A percentile compares a stretch with the other conserved stretches of the same genome.
Evolutionary conservation across 2,113 vertebrate genomes (phyloP).

Genomic region (Nansenia antarctica): DNA sequence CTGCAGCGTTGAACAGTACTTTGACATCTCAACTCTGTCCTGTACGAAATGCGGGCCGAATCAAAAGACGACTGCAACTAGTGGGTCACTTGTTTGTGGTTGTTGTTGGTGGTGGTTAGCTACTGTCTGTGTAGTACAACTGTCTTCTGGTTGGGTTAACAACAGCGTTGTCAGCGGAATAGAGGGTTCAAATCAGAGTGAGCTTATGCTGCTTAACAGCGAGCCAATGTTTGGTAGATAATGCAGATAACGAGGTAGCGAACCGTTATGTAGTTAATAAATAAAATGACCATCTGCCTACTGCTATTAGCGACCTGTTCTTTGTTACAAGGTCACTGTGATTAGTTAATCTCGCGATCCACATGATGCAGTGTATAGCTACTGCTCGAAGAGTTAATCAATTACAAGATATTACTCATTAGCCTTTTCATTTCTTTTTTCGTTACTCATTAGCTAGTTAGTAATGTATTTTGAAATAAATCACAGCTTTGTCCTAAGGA

Average conservation of each 20-base stretch:
- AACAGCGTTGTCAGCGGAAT: not conserved
- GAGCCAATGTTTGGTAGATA: not conserved
- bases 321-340: not conserved
- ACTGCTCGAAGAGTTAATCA: no score
- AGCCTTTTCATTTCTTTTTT: no score
- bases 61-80: conserved; percentile 72
- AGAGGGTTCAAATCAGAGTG: not conserved
- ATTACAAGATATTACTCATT: no score
- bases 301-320: not conserved
- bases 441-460: not conserved
- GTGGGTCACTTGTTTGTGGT: conserved; percentile 45
- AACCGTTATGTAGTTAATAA: not conserved
- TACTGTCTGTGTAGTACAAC: not conserved
- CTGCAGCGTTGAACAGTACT: conserved; percentile 75
- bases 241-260: not conserved
- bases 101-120: no score
- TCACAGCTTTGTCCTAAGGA: not conserved
- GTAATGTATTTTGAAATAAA: not conserved
- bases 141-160: not conserved
- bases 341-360: no score
- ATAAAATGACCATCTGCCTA: not conserved
- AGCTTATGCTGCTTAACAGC: not conserved
- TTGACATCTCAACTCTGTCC: conserved; percentile 84
- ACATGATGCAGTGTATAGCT: no score
- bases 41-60: conserved; percentile 83